Conservation (phyloP, 30 jellyfish, hydroid and myxozoan species). For the Pelagia noctiluca region DNA sequence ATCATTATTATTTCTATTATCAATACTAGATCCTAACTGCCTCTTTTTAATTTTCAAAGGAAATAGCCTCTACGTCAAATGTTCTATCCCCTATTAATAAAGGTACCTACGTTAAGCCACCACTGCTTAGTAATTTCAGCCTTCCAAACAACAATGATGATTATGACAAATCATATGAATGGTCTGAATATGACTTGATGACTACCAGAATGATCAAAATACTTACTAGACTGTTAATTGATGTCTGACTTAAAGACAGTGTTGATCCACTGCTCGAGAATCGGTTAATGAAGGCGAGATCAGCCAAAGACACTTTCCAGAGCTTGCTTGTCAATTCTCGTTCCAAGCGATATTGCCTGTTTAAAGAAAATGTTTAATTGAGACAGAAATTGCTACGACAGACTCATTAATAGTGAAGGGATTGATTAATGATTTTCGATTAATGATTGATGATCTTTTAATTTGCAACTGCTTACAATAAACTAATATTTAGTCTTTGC, state of each 20-base stretch:
- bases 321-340: slow-evolving; percentile 88
- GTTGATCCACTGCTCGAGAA: slow-evolving; percentile 64
- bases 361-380: background rate
- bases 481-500: no score
- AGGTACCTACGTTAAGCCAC: no score
- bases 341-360: slow-evolving; percentile 91
- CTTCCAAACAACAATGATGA: no score
- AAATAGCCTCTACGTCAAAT: background rate
- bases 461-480: no score
- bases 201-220: background rate
- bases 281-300: slow-evolving; percentile 62
- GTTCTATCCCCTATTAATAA: background rate
- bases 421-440: no score
- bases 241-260: slow-evolving; percentile 58
- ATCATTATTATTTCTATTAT: no score
- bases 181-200: background rate
- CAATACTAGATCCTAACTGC: no score
- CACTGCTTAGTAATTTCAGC: no score
- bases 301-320: slow-evolving; percentile 83
- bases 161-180: background rate
- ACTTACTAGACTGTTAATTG: slow-evolving; percentile 59
- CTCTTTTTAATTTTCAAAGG: no score
- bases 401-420: background rate
- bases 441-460: no score
- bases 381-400: background rate